Conservation (phyloP, 2,797 vertebrate species). For the Mus minutoides region DNA sequence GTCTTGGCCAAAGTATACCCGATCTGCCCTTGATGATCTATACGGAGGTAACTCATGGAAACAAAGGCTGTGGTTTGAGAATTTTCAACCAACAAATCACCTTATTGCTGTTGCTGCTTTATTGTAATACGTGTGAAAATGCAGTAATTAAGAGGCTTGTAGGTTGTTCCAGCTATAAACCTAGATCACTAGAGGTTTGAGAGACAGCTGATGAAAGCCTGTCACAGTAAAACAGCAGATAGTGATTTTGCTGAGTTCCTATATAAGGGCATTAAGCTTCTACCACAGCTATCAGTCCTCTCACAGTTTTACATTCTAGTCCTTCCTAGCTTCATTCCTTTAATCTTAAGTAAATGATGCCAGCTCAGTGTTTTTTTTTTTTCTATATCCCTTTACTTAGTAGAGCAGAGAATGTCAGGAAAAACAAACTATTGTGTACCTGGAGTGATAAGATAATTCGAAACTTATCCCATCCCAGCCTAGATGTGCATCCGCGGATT, state of each 20-base stretch:
- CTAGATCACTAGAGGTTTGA: not conserved
- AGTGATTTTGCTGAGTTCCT: constrained; percentile 44
- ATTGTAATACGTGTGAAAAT: not conserved
- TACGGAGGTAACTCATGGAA: constrained; percentile 59
- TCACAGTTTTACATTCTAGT: constrained; percentile 24
- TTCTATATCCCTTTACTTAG: constrained; percentile 10
- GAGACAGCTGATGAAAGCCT: constrained; percentile 47
- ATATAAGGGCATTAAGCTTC: constrained; percentile 18
- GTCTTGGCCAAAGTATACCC: not conserved
- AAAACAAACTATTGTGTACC: constrained; percentile 48
- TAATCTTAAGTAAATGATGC: constrained; percentile 18
- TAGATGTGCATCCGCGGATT: constrained; percentile 44
- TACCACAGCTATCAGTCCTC: constrained; percentile 8
- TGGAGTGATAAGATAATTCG: constrained; percentile 26
- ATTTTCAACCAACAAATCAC: constrained; percentile 50
- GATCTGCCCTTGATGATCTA: constrained; percentile 36
- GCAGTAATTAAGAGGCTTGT: constrained; percentile 56
- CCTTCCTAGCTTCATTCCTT: constrained; percentile 10
- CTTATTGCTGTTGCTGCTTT: constrained; percentile 40
- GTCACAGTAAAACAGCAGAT: constrained; percentile 43
- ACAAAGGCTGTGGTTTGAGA: constrained; percentile 24
- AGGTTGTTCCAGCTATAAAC: constrained; percentile 55
- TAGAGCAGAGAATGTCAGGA: not conserved
- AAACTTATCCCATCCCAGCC: not conserved
- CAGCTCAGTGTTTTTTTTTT: constrained; percentile 34